Conservation (phyloP, 1,140 invertebrate genomes). For the Drosophila kepulauana region DNA sequence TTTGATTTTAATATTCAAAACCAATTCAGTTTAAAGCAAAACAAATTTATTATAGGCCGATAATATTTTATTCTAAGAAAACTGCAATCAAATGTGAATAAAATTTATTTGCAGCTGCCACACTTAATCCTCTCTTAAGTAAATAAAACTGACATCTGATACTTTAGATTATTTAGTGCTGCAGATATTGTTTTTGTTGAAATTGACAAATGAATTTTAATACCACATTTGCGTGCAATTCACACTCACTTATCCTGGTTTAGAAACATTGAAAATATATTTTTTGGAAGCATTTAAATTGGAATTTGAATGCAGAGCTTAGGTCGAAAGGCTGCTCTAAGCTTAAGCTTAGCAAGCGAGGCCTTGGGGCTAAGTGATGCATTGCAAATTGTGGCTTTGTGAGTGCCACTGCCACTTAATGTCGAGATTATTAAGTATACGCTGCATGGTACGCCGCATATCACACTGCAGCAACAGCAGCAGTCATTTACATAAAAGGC, state of each 20-base stretch:
- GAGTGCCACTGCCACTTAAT: slow-evolving; percentile 66
- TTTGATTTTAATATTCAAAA: neutral
- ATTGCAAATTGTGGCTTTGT: slow-evolving; percentile 43
- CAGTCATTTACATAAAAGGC: slow-evolving; percentile 65
- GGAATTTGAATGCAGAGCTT: neutral
- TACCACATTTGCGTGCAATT: slow-evolving; percentile 14
- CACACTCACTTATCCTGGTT: neutral
- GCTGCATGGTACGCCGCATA: slow-evolving; percentile 50
- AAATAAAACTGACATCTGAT: slow-evolving; percentile 13
- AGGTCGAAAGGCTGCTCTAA: neutral
- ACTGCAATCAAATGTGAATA: no score
- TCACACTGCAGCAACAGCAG: slow-evolving; percentile 49
- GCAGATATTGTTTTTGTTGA: slow-evolving; percentile 5
- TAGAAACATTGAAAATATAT: neutral
- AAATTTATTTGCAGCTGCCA: no score
- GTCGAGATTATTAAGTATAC: slow-evolving; percentile 76
- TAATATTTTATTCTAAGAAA: no score
- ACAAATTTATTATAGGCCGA: neutral
- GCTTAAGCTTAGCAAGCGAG: neutral
- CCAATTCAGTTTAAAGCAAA: neutral
- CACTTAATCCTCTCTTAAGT: neutral
- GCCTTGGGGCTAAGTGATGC: slow-evolving; percentile 63
- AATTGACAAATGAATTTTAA: slow-evolving; percentile 10
- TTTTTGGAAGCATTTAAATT: slow-evolving; percentile 9
- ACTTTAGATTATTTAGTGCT: neutral